Conservation (phyloP, 2,888 invertebrate species). For the Tenthredo distinguenda region DNA sequence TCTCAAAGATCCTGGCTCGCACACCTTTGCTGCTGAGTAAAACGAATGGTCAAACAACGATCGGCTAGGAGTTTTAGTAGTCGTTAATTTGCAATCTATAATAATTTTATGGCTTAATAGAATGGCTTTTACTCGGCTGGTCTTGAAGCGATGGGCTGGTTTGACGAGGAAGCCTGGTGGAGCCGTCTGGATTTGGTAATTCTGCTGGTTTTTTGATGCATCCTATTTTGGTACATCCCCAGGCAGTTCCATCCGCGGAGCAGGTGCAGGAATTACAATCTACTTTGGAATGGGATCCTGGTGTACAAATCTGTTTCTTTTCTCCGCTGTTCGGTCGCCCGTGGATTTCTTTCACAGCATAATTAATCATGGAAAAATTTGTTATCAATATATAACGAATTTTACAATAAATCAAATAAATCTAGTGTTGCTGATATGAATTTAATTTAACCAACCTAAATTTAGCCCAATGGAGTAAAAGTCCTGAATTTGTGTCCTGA, state of each 20-base stretch:
- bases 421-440: not conserved
- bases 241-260: constrained; percentile 77
- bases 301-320: constrained; percentile 53
- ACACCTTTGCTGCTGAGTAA: not conserved
- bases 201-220: constrained; percentile 58
- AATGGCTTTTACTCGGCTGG: not conserved
- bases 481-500: too few relatives aligned
- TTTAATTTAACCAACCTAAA: too few relatives aligned
- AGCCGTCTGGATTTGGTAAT: not conserved
- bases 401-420: not conserved
- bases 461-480: too few relatives aligned
- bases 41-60: not conserved
- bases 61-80: not conserved
- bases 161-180: not conserved
- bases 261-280: constrained; percentile 83
- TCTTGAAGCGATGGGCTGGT: not conserved
- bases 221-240: constrained; percentile 59
- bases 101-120: not conserved
- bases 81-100: not conserved
- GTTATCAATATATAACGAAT: not conserved
- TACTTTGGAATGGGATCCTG: constrained; percentile 63
- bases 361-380: not conserved
- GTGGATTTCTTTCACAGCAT: not conserved
- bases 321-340: not conserved
- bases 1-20: constrained; percentile 2